phyloP scores from a whole-genome alignment of 2,888 invertebrate species.

The Trissolcus brochymenae region DNA sequence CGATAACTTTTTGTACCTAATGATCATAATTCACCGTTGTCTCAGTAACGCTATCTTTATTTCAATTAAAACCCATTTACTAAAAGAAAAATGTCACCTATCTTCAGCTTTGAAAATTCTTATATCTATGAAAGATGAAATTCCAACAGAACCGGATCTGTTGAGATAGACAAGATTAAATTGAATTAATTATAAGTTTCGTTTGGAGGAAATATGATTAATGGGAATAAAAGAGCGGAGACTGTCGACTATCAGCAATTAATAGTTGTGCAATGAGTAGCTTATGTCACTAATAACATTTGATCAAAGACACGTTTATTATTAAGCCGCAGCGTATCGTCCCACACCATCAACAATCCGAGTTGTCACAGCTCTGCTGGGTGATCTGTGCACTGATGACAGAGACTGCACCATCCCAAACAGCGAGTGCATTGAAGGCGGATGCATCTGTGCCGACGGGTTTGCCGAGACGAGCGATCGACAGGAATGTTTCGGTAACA shows the following conservation, averaged over 20 bases:
- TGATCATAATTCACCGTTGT: no score
- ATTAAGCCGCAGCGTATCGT: constrained; percentile 78
- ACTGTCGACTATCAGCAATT: constrained; percentile 46
- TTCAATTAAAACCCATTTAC: no score
- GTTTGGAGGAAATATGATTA: no score
- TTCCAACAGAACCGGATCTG: no score
- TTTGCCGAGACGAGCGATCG: constrained; percentile 81
- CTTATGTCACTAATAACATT: constrained; percentile 48
- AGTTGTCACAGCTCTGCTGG: constrained; percentile 83
- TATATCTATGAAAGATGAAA: no score
- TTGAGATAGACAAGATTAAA: no score
- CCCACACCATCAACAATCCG: constrained; percentile 82
- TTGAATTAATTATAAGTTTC: no score
- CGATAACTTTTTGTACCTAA: no score
- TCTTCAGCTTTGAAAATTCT: no score
- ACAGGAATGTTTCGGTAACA: constrained; percentile 80
- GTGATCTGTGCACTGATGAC: constrained; percentile 85
- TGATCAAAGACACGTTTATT: constrained; percentile 53
- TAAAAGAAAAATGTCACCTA: no score
- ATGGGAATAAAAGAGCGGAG: not conserved
- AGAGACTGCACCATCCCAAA: constrained; percentile 83
- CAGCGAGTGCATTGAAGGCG: constrained; percentile 84
- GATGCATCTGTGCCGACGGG: constrained; percentile 85
- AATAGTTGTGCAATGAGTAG: constrained; percentile 37
- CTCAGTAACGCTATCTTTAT: no score